These are phyloP conservation scores for Brachionus paranguensis DNA, from an alignment of 1,140 invertebrate genomes.

Conservation along the genomic window DNA sequence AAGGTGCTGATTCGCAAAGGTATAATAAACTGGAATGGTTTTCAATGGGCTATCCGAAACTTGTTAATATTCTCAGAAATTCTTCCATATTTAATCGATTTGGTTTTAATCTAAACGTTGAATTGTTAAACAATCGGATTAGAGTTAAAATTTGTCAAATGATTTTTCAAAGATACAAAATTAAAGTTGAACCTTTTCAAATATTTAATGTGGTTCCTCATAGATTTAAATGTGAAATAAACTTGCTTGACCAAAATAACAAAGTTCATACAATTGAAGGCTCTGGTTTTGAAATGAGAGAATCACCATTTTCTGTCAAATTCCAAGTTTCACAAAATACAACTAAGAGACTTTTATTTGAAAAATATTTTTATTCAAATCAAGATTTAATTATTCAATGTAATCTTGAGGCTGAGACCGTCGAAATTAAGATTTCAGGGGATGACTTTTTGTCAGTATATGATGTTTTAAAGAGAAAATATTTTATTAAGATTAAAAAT, in stretches of 20 bases:
- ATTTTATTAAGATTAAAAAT: too few relatives aligned
- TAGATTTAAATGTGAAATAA: background rate
- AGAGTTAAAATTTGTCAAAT: background rate
- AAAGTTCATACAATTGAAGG: background rate
- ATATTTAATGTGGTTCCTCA: background rate
- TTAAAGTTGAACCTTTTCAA: background rate
- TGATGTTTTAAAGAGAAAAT: too few relatives aligned
- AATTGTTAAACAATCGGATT: background rate
- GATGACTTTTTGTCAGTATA: too few relatives aligned
- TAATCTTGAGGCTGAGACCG: background rate
- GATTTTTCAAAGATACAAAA: background rate
- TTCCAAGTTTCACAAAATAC: background rate
- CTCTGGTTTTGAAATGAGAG: background rate
- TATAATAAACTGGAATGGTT: too few relatives aligned
- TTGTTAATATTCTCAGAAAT: background rate
- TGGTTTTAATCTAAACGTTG: background rate
- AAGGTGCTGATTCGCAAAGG: background rate
- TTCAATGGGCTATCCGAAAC: background rate
- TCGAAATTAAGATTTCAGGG: too few relatives aligned
- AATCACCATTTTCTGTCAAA: background rate
- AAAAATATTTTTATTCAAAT: background rate
- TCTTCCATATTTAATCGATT: background rate
- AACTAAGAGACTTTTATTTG: background rate
- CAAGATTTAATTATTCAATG: background rate
- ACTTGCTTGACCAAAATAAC: background rate